These are phyloP conservation scores for Andrena marginata DNA, from an alignment of 2,888 invertebrate species.

Conservation along the genomic window DNA sequence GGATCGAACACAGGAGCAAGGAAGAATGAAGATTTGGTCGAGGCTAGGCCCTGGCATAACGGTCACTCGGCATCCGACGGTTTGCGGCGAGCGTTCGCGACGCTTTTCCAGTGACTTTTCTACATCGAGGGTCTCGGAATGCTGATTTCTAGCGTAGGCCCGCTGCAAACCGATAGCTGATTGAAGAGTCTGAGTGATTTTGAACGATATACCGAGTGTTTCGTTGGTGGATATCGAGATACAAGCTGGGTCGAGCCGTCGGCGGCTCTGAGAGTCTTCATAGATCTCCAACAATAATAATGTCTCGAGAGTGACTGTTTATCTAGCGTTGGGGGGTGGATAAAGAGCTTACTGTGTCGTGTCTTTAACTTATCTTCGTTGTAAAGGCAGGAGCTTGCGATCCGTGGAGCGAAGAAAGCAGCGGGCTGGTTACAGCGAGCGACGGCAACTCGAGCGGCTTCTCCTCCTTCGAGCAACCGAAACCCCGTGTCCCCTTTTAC, in stretches of 20 bases:
- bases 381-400: slow-evolving; percentile 33
- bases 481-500: slow-evolving; percentile 26
- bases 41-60: slow-evolving; percentile 61
- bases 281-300: slow-evolving; percentile 74
- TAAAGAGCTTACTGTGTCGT: slow-evolving; percentile 18
- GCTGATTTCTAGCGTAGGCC: slow-evolving; percentile 38
- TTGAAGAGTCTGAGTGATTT: background rate
- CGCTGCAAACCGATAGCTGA: background rate
- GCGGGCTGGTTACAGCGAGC: slow-evolving; percentile 63
- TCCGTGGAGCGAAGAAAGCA: slow-evolving; percentile 3
- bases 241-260: slow-evolving; percentile 18
- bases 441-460: slow-evolving; percentile 69
- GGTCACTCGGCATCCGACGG: slow-evolving; percentile 64
- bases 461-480: background rate
- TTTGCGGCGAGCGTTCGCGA: slow-evolving; percentile 46
- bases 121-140: background rate
- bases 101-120: background rate
- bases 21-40: slow-evolving; percentile 1
- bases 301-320: background rate
- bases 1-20: background rate
- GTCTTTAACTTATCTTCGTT: slow-evolving; percentile 65
- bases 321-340: background rate
- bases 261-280: slow-evolving; percentile 70
- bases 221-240: background rate
- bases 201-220: background rate